A percentile compares a stretch with the other conserved stretches of the same genome.
Conservation (phyloP, 1,140 invertebrate genomes). For the Drosophila pectinifera region DNA sequence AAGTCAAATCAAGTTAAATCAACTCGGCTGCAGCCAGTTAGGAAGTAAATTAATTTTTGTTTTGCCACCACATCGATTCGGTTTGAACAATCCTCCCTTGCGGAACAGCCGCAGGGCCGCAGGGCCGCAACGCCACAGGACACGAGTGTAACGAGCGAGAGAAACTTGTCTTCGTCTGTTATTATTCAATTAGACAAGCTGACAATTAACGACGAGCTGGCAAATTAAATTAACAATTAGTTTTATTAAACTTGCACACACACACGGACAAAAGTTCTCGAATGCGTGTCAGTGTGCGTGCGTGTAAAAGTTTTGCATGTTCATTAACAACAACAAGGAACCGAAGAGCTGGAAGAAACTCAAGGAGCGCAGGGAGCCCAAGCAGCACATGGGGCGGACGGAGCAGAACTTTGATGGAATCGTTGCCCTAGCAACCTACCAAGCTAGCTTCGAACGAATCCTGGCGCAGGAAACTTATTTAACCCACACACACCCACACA, state of each 20-base stretch:
- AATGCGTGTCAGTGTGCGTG: constrained; percentile 23
- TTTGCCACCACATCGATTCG: constrained; percentile 49
- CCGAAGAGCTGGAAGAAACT: constrained; percentile 1
- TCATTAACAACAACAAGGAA: constrained; percentile 70
- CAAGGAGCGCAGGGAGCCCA: constrained; percentile 5
- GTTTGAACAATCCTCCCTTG: constrained; percentile 14
- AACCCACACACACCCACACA: constrained; percentile 22
- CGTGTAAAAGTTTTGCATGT: constrained; percentile 75
- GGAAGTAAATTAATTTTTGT: constrained; percentile 63
- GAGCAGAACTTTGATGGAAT: constrained; percentile 71
- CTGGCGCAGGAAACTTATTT: constrained; percentile 65
- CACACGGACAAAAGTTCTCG: constrained; percentile 50
- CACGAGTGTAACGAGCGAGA: constrained; percentile 3
- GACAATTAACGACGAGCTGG: constrained; percentile 81
- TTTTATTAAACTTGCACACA: constrained; percentile 80
- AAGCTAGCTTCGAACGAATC: constrained; percentile 32
- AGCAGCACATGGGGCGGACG: constrained; percentile 1
- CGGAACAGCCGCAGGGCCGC: constrained; percentile 2
- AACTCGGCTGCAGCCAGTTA: constrained; percentile 44
- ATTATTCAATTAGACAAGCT: constrained; percentile 84
- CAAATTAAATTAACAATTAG: constrained; percentile 85
- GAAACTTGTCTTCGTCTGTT: constrained; percentile 66
- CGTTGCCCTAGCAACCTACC: constrained; percentile 47
- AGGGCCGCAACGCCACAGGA: constrained; percentile 4
- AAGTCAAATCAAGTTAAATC: constrained; percentile 68